A percentile compares a stretch with the other conserved stretches of the same genome.
Evolutionary conservation across 2,888 invertebrate species (phyloP).

Genomic region (Dasysyrphus albostriatus): DNA sequence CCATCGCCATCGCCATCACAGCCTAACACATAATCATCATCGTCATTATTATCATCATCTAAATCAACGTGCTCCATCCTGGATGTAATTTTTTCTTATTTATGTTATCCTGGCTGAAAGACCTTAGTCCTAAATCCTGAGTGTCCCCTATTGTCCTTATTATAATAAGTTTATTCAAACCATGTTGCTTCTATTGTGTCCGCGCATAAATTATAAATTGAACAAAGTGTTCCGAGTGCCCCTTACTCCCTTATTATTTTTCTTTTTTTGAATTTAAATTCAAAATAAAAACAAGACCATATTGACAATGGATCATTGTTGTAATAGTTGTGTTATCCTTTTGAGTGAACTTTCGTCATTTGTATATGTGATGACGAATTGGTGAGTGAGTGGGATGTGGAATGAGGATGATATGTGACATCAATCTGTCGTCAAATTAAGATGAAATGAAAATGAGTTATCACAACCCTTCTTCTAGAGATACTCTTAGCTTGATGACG

Average conservation of each 20-base stretch:
- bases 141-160: conserved; percentile 54
- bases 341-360: conserved; percentile 28
- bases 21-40: conserved; percentile 3
- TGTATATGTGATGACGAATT: conserved; percentile 8
- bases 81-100: not conserved
- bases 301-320: conserved; percentile 73
- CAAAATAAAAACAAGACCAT: conserved; percentile 52
- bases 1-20: conserved; percentile 9
- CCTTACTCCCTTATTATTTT: not conserved
- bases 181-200: conserved; percentile 69
- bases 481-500: not conserved
- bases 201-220: conserved; percentile 18
- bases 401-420: conserved; percentile 55
- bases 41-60: not conserved
- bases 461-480: conserved; percentile 52
- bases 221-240: not conserved
- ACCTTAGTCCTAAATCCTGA: conserved; percentile 5
- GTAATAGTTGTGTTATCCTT: conserved; percentile 65
- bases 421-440: conserved; percentile 62
- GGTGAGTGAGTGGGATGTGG: not conserved
- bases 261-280: not conserved
- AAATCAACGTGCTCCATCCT: conserved; percentile 5
- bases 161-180: conserved; percentile 72
- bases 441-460: conserved; percentile 57
- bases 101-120: not conserved